Conservation (phyloP, 2,797 vertebrate genomes). For the Gila robusta region DNA sequence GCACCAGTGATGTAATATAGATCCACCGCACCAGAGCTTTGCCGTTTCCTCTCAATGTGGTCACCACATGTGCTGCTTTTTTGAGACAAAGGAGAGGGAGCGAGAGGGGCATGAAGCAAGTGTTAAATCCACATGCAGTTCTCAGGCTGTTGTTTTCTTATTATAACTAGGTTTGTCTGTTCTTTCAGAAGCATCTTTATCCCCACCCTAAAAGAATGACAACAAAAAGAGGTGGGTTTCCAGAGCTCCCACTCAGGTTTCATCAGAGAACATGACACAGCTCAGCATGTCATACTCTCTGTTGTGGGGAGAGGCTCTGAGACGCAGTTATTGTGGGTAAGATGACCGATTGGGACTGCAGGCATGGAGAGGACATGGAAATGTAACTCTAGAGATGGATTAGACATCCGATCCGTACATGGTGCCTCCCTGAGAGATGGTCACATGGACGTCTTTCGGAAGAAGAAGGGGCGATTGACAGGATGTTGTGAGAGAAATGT, state of each 20-base stretch:
- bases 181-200: constrained; percentile 23
- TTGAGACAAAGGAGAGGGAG: not conserved
- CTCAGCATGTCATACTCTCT: constrained; percentile 14
- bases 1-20: constrained; percentile 65
- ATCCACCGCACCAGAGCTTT: constrained; percentile 67
- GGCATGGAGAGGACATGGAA: constrained; percentile 11
- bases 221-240: constrained; percentile 37
- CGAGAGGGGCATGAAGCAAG: not conserved
- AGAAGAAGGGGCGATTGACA: not conserved
- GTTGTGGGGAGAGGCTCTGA: constrained; percentile 22
- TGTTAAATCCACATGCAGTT: constrained; percentile 15
- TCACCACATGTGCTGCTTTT: constrained; percentile 71
- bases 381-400: constrained; percentile 35
- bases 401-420: constrained; percentile 30
- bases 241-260: constrained; percentile 3
- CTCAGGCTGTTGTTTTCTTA: constrained; percentile 34
- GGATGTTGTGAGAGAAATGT: not conserved
- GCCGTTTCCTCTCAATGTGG: constrained; percentile 76
- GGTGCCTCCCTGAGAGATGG: constrained; percentile 6
- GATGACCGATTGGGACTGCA: constrained; percentile 20
- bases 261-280: constrained; percentile 34
- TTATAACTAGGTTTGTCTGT: constrained; percentile 38
- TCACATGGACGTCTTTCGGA: not conserved
- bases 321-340: constrained; percentile 7
- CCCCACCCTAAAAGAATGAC: constrained; percentile 43